These are phyloP conservation scores for Oreochromis niloticus DNA, from an alignment of 2,113 vertebrate genomes.

Conservation along the genomic window DNA sequence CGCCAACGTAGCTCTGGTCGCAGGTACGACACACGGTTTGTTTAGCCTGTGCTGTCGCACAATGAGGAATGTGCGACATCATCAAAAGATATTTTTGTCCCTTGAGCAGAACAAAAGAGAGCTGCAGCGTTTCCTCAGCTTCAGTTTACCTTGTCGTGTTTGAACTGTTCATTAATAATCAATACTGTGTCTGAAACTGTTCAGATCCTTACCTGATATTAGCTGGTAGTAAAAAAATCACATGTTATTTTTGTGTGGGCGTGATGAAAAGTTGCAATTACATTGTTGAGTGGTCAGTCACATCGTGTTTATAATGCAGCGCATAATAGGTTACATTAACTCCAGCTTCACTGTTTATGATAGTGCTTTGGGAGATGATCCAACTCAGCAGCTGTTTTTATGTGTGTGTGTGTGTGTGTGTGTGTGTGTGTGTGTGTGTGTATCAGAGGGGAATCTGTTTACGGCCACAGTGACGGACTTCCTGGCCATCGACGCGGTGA, in stretches of 20 bases:
- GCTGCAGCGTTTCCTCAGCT: background rate
- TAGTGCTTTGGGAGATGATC: background rate
- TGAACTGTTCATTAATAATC: slow-evolving; percentile 11
- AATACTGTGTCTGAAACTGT: background rate
- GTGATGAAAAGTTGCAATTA: slow-evolving; percentile 18
- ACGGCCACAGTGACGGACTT: slow-evolving; percentile 96
- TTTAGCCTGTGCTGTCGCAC: background rate
- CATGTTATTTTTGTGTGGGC: background rate
- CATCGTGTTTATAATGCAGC: background rate
- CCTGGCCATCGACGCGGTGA: slow-evolving; percentile 93
- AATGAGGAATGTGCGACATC: background rate
- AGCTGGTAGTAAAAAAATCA: background rate
- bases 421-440: slow-evolving; percentile 10
- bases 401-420: background rate
- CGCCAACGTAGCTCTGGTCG: slow-evolving; percentile 91
- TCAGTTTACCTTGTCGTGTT: slow-evolving; percentile 4
- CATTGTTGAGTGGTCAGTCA: background rate
- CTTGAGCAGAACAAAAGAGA: background rate
- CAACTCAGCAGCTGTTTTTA: background rate
- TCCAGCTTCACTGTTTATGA: background rate
- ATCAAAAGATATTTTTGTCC: background rate
- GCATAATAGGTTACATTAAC: background rate
- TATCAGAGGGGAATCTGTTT: slow-evolving; percentile 89
- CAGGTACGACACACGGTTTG: slow-evolving; percentile 72
- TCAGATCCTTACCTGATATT: slow-evolving; percentile 8